Evolutionary conservation across 2,797 vertebrate species (phyloP), one percentile per base, ranked within the genome.

Genomic region (Microctenopoma stevenorrisi): DNA sequence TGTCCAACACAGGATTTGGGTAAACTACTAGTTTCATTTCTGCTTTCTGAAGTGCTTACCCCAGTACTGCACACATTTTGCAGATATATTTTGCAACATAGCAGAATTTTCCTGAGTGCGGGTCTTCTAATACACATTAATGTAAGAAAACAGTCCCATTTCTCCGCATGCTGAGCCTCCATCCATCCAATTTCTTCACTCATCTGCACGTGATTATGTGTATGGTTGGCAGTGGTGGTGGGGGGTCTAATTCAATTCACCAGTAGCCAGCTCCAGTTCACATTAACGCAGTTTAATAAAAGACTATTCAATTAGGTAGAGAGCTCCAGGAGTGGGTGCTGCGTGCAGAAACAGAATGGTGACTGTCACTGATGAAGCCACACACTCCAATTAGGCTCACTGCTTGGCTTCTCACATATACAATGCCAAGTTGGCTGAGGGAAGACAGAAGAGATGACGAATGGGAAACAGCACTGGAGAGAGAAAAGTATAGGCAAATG

Each of bases 221-320:
- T 72, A 42, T 6, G 59, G 22, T 37, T 58, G 53, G 18, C 46
- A 64, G 44, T 61, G 63, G 64, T 61, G 63, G 66, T 46, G 72
- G 77, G 80, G 76, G 84, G 83, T 87, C 85, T 89, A 88, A 91
- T 92, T 91, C 66, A 86, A 91, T 90, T 90, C 84, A 59, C 70
- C 71, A 74, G 69, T 78, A 89, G 87, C 86, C 87, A 74, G 75
- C 83, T 90, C 72, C 75, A 82, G 76, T 86, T 84, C 80, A 85
- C 84, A 90, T 92, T 90, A 86, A 84, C 85, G 68, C 84, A 82
- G 86, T 90, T 92, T 91, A 92, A 91, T 92, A 90, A 91, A 88
- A 90, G 84, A 85, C 79, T 85, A 91, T 91, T 92, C 82, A 90
- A 92, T 91, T 89, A 92, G 82, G 74, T 33, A 18, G 75, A 74